A percentile compares a stretch with the other conserved stretches of the same genome.
These are phyloP conservation scores for Cylas formicarius DNA, from an alignment of 1,140 invertebrate species.

Conservation along the genomic window DNA sequence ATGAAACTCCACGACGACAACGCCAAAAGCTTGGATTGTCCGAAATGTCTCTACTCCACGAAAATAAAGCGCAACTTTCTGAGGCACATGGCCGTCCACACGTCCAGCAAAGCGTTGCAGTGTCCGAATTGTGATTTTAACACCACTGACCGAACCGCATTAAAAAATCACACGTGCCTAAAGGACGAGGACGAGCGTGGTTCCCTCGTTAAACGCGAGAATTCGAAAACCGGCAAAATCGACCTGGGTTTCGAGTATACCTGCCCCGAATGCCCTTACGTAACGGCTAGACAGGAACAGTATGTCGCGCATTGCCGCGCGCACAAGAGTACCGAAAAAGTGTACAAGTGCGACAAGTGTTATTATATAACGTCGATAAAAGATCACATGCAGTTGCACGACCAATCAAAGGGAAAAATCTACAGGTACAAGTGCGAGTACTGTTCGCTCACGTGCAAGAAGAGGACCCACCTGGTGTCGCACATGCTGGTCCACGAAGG, in stretches of 20 bases:
- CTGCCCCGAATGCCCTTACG: background rate
- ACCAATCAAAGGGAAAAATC: background rate
- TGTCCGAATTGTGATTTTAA: no score
- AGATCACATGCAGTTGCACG: background rate
- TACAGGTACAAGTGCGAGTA: background rate
- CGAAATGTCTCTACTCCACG: no score
- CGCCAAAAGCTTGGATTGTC: no score
- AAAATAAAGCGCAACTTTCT: no score
- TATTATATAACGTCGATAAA: background rate
- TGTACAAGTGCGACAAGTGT: background rate
- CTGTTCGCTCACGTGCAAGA: background rate
- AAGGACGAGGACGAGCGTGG: background rate
- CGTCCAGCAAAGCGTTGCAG: no score
- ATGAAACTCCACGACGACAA: no score
- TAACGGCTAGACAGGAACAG: background rate
- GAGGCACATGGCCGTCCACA: no score
- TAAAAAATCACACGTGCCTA: background rate
- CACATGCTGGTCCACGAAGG: background rate
- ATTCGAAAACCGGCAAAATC: background rate
- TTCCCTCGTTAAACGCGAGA: background rate
- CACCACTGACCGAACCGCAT: no score
- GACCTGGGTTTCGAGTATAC: background rate
- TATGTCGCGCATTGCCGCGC: background rate
- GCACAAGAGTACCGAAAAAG: background rate
- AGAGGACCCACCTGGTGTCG: background rate